Percentiles rank a stretch among this genome's conserved stretches.
These are phyloP conservation scores for Apostichopus leukothele DNA, from an alignment of 53 echinoderm and acorn worm species.

Conservation along the genomic window DNA sequence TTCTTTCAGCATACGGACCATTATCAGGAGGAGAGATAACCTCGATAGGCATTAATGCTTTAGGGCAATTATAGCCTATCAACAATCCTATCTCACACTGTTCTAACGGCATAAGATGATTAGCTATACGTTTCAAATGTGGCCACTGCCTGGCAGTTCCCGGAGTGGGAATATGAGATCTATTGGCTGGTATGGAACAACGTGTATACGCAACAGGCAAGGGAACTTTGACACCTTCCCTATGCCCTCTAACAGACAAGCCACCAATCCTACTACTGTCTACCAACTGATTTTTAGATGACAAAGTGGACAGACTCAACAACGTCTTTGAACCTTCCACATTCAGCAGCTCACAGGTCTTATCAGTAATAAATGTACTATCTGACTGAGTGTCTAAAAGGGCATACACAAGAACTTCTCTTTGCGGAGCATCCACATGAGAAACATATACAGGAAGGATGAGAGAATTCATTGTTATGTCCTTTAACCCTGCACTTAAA, in stretches of 20 bases:
- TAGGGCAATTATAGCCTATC: too few relatives aligned
- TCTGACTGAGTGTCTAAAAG: constrained; percentile 8
- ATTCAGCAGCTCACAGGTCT: not conserved
- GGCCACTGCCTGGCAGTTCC: not conserved
- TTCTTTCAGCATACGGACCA: not conserved
- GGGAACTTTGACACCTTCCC: not conserved
- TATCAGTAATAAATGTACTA: constrained; percentile 18
- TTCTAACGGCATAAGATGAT: not conserved
- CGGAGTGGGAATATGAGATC: not conserved
- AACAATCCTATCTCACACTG: not conserved
- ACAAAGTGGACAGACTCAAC: constrained; percentile 9
- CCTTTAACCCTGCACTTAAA: constrained; percentile 6
- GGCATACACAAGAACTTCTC: constrained; percentile 1
- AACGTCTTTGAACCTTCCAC: not conserved
- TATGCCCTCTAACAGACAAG: constrained; percentile 5
- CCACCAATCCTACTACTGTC: not conserved
- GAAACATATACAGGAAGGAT: not conserved
- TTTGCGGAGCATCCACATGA: not conserved
- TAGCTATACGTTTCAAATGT: not conserved
- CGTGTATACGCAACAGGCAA: not conserved
- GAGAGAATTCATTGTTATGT: not conserved
- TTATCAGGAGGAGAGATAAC: not conserved
- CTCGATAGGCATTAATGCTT: not conserved
- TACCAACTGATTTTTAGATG: not conserved
- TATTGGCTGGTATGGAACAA: not conserved